Evolutionary conservation across 2,113 vertebrate genomes (phyloP), one percentile per base, ranked within the genome.

Genomic region (Cygnus atratus): DNA sequence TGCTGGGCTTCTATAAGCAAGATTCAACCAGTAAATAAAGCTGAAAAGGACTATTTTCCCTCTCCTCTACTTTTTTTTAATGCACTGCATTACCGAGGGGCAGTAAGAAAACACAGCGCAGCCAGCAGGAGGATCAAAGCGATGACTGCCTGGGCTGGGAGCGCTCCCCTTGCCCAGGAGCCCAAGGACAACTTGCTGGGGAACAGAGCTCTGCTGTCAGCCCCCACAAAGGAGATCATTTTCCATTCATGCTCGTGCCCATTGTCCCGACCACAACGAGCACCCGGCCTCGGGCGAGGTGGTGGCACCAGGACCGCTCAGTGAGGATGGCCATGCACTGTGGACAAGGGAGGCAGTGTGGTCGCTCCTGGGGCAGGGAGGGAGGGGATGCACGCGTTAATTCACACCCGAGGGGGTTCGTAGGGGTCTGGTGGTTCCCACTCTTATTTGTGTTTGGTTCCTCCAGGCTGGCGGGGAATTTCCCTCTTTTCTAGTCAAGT

Each of bases 191-290:
- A 24, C 41, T 68, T 48, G 20, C 29, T 2, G 1, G 62, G 83
- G 83, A 89, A 97, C 96, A 95, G 95, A 96, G 88, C 28, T 39
- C 88, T 18, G 41, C 79, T 98, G 95, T 97, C 78, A 84, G 66
- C 79, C 58, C 79, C 79, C 84, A 95, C 97, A 98, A 96, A 96
- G 94, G 59, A 59, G 58, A 57, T 54, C 95, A 90, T 97, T 97
- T 96, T 98, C 82, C 72, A 95, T 97, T 97, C 96, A 96, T 35
- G 35, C 55, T 58, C 39, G 3, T n/a, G 24, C 20, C 50, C 87
- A 31, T 44, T 80, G 93, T 92, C 46, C 12, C 54, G 52, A 12
- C 7, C 33, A 85, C 78, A 81, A 33, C 6, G 84, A 91, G 13
- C 65, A 71, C 63, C 89, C 58, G 20, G 93, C 91, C 88, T 54